Evolutionary conservation across 2,888 invertebrate genomes (phyloP).

Genomic region (Aporophyla nigra): DNA sequence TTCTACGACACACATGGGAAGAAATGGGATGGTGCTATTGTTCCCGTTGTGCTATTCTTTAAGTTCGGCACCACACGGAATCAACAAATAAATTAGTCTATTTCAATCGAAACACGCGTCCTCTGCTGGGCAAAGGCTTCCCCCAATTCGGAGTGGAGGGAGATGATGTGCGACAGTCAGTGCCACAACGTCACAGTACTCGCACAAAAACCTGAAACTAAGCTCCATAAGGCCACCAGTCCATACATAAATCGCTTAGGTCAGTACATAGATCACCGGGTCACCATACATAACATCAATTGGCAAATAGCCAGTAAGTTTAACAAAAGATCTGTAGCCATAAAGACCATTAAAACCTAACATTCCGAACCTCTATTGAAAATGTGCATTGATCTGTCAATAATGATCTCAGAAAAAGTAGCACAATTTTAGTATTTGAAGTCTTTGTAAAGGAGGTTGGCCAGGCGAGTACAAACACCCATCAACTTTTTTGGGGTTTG

Average conservation of each 20-base stretch:
- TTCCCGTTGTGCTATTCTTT: no score
- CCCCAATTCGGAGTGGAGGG: no score
- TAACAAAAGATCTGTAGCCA: slow-evolving; percentile 53
- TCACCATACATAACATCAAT: slow-evolving; percentile 37
- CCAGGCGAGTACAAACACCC: not conserved
- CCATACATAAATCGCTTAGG: slow-evolving; percentile 42
- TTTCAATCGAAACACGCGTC: no score
- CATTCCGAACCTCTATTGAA: slow-evolving; percentile 6
- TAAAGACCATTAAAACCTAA: slow-evolving; percentile 37
- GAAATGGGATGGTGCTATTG: no score
- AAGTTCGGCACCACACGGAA: no score
- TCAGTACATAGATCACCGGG: slow-evolving; percentile 25
- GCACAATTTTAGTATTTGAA: not conserved
- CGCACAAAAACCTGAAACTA: slow-evolving; percentile 26
- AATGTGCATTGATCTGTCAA: slow-evolving; percentile 19
- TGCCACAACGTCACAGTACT: no score
- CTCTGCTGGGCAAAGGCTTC: no score
- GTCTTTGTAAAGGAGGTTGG: not conserved
- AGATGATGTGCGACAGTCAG: no score
- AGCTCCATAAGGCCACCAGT: slow-evolving; percentile 18
- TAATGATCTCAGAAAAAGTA: not conserved
- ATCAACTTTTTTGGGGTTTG: not conserved
- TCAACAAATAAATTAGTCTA: no score
- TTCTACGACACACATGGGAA: no score
- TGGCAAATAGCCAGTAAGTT: slow-evolving; percentile 52